phyloP scores from a whole-genome alignment of 2,797 vertebrate genomes.

The Halcyon smyrnensis region DNA sequence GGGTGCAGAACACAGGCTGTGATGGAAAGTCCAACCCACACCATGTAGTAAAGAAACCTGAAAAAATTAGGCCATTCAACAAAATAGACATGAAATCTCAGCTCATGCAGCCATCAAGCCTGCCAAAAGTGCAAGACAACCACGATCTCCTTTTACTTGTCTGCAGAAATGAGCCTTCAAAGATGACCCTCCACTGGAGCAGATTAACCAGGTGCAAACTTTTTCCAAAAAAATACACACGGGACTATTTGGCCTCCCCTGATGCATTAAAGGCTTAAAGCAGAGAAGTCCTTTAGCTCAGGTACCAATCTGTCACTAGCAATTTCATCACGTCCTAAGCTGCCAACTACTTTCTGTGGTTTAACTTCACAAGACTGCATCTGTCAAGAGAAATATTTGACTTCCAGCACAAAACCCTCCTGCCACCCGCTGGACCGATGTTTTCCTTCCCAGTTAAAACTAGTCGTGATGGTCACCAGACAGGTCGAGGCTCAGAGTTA shows the following conservation, averaged over 20 bases:
- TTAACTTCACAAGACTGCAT: background rate
- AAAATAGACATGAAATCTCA: background rate
- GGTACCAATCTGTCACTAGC: background rate
- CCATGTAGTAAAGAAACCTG: background rate
- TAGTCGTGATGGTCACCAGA: slow-evolving; percentile 43
- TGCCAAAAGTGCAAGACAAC: background rate
- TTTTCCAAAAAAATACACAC: background rate
- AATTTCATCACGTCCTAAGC: background rate
- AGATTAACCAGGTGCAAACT: background rate
- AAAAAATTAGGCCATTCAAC: background rate
- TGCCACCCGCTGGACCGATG: background rate
- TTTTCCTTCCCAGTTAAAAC: slow-evolving; percentile 44
- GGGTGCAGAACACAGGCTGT: background rate
- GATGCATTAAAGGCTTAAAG: background rate
- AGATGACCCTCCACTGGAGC: background rate
- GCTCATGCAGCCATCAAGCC: background rate
- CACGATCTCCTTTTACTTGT: background rate
- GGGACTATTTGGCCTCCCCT: background rate
- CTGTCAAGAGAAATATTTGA: background rate
- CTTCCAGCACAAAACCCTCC: background rate
- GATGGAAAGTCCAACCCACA: background rate
- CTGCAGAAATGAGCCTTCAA: slow-evolving; percentile 6
- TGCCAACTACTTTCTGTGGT: background rate
- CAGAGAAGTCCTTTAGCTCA: background rate
- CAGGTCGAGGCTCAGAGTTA: background rate